phyloP scores from a whole-genome alignment of 2,888 invertebrate species.

The Diplazon laetatorius region DNA sequence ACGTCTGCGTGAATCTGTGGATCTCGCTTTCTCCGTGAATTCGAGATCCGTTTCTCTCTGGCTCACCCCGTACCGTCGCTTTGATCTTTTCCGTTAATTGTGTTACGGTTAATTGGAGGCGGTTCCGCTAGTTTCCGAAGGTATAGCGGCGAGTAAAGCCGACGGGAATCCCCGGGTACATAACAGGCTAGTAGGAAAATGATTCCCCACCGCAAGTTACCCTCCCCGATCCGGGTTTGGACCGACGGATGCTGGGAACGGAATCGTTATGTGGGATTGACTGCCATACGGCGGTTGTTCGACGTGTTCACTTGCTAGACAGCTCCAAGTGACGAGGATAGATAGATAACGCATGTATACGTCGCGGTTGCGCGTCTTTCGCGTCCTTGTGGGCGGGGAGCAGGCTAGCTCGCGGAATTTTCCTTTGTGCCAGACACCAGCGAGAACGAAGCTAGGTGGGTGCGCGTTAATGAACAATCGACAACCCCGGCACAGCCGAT shows the following conservation, averaged over 20 bases:
- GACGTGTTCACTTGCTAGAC: background rate
- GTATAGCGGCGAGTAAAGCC: too few relatives aligned
- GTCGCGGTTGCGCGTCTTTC: constrained; percentile 15
- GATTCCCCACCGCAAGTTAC: constrained; percentile 1
- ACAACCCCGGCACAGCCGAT: constrained; percentile 65
- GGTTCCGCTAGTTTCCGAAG: constrained; percentile 55
- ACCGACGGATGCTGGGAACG: background rate
- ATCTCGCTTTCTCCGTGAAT: constrained; percentile 10
- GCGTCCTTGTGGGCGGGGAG: constrained; percentile 3
- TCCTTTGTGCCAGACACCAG: constrained; percentile 62
- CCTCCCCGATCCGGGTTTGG: background rate
- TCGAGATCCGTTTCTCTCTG: constrained; percentile 15
- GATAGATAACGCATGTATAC: too few relatives aligned
- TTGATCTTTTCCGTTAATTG: constrained; percentile 63
- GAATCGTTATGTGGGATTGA: background rate
- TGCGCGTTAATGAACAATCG: constrained; percentile 70
- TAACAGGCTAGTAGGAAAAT: constrained; percentile 12
- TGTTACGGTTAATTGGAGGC: constrained; percentile 63
- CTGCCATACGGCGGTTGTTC: background rate
- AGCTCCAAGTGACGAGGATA: constrained; percentile 13
- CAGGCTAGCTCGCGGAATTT: constrained; percentile 61
- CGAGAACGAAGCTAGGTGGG: constrained; percentile 33
- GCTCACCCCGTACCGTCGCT: constrained; percentile 44
- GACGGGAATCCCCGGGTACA: constrained; percentile 33
- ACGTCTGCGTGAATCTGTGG: background rate